Conservation (phyloP, 2,113 vertebrate genomes). For the Felis chaus region DNA sequence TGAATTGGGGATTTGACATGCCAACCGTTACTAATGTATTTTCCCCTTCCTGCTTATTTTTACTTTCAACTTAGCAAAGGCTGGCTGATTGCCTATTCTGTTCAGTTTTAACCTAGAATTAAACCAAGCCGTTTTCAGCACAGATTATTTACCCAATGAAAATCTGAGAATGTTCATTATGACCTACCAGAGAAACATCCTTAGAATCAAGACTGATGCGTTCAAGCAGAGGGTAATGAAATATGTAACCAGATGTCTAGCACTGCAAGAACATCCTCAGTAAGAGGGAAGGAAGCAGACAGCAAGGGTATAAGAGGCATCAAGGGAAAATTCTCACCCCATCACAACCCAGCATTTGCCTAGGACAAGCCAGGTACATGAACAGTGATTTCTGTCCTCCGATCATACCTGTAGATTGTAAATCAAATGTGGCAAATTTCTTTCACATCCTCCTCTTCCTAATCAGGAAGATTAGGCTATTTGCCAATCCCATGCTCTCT, state of each 20-base stretch:
- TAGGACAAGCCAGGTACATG: neutral
- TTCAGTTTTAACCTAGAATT: slow-evolving; percentile 24
- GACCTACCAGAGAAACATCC: neutral
- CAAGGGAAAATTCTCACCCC: neutral
- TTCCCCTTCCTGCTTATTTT: neutral
- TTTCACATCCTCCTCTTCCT: neutral
- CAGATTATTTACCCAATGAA: neutral
- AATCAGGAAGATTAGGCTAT: neutral
- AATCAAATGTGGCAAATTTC: slow-evolving; percentile 21
- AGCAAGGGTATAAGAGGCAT: neutral
- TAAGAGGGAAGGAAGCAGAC: neutral
- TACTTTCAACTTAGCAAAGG: neutral
- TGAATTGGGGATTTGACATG: neutral
- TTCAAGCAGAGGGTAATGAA: slow-evolving; percentile 26
- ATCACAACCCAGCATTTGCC: neutral
- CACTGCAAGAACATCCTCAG: neutral
- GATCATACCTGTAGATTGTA: neutral
- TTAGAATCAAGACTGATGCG: neutral
- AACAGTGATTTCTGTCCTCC: neutral
- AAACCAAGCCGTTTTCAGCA: slow-evolving; percentile 32
- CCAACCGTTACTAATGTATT: neutral
- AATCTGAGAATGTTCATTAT: neutral
- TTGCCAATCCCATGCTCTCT: neutral
- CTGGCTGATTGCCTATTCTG: neutral
- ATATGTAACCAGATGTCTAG: neutral